Percentiles rank a stretch among this genome's conserved stretches.
Evolutionary conservation across 2,113 vertebrate genomes (phyloP).

Genomic region (Morone saxatilis): DNA sequence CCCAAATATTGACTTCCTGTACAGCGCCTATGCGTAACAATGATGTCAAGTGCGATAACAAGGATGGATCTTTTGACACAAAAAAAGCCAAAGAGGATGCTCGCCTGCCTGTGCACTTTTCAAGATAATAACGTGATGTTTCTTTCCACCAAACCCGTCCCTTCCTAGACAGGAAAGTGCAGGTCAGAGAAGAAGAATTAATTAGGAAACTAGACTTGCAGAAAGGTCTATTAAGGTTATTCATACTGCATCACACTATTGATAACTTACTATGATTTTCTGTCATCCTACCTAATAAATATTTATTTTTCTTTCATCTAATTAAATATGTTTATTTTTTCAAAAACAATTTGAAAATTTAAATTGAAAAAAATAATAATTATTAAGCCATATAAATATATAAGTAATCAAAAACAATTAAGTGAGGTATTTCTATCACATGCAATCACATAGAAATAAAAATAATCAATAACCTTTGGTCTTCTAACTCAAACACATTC

Average conservation of each 20-base stretch:
- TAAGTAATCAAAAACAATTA: conserved; percentile 57
- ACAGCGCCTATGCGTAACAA: not conserved
- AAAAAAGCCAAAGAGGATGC: not conserved
- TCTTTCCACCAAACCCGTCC: not conserved
- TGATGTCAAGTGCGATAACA: conserved; percentile 14
- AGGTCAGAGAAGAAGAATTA: not conserved
- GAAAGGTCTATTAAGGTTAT: not conserved
- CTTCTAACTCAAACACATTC: conserved; percentile 29
- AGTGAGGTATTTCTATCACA: conserved; percentile 64
- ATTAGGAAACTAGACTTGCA: not conserved
- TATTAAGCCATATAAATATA: conserved; percentile 65
- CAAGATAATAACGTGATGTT: not conserved
- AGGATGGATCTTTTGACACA: not conserved
- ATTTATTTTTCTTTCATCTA: not conserved
- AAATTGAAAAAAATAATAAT: conserved; percentile 6
- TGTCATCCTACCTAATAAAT: not conserved
- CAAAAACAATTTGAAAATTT: not conserved
- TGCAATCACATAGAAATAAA: conserved; percentile 36
- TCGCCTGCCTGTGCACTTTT: not conserved
- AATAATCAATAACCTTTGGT: conserved; percentile 66
- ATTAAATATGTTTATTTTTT: not conserved
- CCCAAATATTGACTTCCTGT: conserved; percentile 27
- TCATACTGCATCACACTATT: conserved; percentile 11
- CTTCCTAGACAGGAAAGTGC: not conserved
- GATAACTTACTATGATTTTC: conserved; percentile 24